Evolutionary conservation across 1,140 invertebrate genomes (phyloP), one percentile per base, ranked within the genome.

Genomic region (Scylla paramamosain): DNA sequence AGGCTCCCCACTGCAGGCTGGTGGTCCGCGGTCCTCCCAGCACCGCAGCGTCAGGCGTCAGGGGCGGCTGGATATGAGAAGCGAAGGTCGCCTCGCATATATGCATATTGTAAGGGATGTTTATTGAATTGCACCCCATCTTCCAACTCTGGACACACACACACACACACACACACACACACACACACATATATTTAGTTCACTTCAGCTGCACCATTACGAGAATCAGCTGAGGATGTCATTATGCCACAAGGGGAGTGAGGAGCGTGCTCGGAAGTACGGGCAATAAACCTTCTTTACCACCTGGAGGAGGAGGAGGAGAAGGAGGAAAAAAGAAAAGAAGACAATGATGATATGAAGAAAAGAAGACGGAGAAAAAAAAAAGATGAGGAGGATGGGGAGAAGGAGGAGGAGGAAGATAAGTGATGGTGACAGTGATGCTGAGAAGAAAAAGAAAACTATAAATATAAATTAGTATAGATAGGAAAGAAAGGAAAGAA

Each of bases 41-140:
- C 83, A 39, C 28, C 87, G n/a, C 29, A 10, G 87, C 87, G 32
- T 45, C 87, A 32, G 12, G 87, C 87, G 32, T 45, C 25, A 46
- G 83, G 12, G 83, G 8, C 83, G 16, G 25, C 12, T 59, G 16
- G 52, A 59, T 89, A 89, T 89, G 87, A 89, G 87, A 89, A 45
- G 87, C 32, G 87, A 89, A 89, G 87, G 87, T 45, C 87, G 46
- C 87, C 87, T n/a, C 87, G 32, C 87, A 89, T 89, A 89, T 89
- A 89, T 89, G 87, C 87, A 89, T 89, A 45, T 46, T 89, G 10
- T 45, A 89, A 89, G 39, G 32, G 32, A 46, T 89, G 32, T 89
- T 4, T 89, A 89, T 89, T 89, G 87, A 89, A 89, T 89, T 89
- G 32, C 52, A 59, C 52, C 52, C 12, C 52, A 20, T 59, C 52